These are phyloP conservation scores for Brachypteracias leptosomus DNA, from an alignment of 2,113 vertebrate genomes.

Conservation along the genomic window DNA sequence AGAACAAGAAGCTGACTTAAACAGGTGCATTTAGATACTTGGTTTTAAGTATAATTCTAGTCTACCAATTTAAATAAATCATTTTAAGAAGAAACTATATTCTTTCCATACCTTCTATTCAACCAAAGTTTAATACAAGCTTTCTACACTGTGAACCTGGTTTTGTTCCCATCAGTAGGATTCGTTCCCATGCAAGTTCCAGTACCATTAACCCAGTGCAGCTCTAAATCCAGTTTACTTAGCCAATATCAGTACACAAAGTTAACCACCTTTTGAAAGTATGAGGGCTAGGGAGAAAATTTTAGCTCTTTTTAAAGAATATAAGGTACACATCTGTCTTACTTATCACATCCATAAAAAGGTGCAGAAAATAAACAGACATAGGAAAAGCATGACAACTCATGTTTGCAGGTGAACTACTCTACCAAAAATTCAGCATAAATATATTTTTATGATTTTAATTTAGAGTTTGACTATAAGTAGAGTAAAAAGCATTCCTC, in stretches of 20 bases:
- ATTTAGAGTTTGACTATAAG: neutral
- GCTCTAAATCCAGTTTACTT: neutral
- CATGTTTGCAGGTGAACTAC: neutral
- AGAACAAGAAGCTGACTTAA: constrained; percentile 81
- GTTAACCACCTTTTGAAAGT: neutral
- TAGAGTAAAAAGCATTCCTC: neutral
- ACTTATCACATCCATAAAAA: neutral
- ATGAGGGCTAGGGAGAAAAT: neutral
- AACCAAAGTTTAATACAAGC: constrained; percentile 56
- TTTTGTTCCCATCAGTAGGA: neutral
- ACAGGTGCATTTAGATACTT: constrained; percentile 82
- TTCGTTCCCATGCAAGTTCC: neutral
- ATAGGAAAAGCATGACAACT: neutral
- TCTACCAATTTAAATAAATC: constrained; percentile 81
- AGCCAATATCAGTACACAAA: neutral
- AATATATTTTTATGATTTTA: neutral
- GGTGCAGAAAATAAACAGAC: neutral
- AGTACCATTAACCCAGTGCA: neutral
- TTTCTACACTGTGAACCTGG: neutral
- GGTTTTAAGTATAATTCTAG: constrained; percentile 78
- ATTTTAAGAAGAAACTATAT: constrained; percentile 79
- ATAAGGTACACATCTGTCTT: neutral
- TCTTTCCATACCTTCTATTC: constrained; percentile 70
- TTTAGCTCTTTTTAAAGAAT: neutral
- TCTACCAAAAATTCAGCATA: neutral